phyloP scores from a whole-genome alignment of 2,797 vertebrate genomes.

The Mormyrops attenuatus region DNA sequence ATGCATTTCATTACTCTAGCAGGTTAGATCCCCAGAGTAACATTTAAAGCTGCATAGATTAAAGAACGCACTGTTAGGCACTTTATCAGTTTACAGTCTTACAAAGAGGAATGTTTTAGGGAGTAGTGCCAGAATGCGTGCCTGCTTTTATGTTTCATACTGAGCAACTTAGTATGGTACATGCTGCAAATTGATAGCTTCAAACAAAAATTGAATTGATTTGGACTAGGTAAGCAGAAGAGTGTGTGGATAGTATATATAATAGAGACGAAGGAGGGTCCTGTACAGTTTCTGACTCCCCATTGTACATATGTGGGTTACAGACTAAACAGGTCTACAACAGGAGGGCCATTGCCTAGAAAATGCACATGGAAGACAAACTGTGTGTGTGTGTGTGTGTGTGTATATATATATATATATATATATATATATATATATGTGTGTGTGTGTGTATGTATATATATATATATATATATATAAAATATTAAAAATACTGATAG shows the following conservation, averaged over 20 bases:
- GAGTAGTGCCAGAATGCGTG: not conserved
- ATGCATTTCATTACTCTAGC: conserved; percentile 66
- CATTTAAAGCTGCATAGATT: conserved; percentile 46
- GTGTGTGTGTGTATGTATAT: no score
- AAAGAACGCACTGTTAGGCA: not conserved
- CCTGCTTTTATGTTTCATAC: conserved; percentile 9
- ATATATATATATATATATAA: no score
- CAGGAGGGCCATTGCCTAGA: not conserved
- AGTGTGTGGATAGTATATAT: not conserved
- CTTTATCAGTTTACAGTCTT: conserved; percentile 22
- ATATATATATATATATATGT: not conserved
- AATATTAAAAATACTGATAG: not conserved
- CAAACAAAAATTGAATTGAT: not conserved
- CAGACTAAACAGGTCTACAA: not conserved
- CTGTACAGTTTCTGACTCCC: not conserved
- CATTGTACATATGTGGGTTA: not conserved
- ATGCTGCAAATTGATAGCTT: not conserved
- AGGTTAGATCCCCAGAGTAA: conserved; percentile 63
- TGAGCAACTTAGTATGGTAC: not conserved
- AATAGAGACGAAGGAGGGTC: not conserved
- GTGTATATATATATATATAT: no score
- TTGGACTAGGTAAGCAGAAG: not conserved
- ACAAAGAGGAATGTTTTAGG: not conserved
- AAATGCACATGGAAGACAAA: not conserved
- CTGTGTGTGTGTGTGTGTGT: no score